Conservation (phyloP, 2,888 invertebrate genomes). For the Nephrotoma guestfalica region DNA sequence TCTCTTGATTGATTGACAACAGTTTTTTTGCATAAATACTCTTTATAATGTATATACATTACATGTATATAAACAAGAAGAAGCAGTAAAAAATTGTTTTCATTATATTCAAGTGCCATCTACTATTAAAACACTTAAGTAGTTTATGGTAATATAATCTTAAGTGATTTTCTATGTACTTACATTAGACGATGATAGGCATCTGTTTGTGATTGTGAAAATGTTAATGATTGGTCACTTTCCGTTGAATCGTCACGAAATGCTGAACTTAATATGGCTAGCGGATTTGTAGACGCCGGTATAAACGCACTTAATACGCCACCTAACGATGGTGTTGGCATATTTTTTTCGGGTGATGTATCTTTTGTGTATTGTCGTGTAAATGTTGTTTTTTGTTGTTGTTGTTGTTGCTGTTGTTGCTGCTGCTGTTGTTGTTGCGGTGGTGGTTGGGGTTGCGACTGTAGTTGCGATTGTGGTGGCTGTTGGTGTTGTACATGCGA, state of each 20-base stretch:
- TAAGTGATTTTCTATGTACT: constrained; percentile 16
- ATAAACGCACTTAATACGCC: constrained; percentile 14
- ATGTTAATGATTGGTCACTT: constrained; percentile 33
- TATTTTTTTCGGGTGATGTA: constrained; percentile 24
- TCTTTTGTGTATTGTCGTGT: constrained; percentile 19
- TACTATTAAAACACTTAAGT: not conserved
- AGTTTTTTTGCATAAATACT: not conserved
- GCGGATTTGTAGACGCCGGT: constrained; percentile 2
- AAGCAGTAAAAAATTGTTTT: not conserved
- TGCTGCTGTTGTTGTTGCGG: not conserved
- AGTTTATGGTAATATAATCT: not conserved
- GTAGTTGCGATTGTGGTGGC: not conserved
- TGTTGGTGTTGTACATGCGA: not conserved
- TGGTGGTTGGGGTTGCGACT: not conserved
- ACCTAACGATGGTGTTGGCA: constrained; percentile 22
- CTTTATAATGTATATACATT: too few species aligned
- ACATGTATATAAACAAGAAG: not conserved
- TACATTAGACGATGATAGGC: constrained; percentile 32
- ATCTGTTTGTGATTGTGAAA: constrained; percentile 30
- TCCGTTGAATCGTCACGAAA: constrained; percentile 34
- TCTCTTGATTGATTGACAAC: not conserved
- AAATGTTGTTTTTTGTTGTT: not conserved
- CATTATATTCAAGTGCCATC: not conserved
- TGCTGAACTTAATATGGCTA: constrained; percentile 18
- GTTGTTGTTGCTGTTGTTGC: not conserved